A percentile compares a stretch with the other conserved stretches of the same genome.
phyloP scores from a whole-genome alignment of 2,113 vertebrate genomes.

The Psephotus haematonotus region DNA sequence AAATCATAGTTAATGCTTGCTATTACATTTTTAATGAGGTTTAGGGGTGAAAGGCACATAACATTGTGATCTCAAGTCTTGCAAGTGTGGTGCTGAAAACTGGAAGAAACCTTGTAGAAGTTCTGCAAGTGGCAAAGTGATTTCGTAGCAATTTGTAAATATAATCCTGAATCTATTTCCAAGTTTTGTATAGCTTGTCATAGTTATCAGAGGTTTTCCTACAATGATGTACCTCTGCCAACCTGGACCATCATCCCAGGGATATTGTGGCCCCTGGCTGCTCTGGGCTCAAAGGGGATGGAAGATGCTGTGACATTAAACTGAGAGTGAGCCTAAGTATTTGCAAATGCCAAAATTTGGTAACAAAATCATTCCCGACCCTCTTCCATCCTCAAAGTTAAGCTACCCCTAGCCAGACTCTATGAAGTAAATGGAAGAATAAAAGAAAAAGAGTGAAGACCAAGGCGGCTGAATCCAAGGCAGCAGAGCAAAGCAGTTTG shows the following conservation, averaged over 20 bases:
- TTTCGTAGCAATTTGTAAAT: neutral
- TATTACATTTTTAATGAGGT: neutral
- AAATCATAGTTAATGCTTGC: neutral
- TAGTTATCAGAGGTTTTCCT: neutral
- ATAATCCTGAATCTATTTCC: neutral
- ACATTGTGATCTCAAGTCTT: rapidly evolving
- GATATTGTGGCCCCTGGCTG: neutral
- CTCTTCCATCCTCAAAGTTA: neutral
- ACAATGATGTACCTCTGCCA: neutral
- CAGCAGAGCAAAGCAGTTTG: neutral
- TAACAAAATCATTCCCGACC: neutral
- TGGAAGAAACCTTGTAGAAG: neutral
- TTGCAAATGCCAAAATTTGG: neutral
- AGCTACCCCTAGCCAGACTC: neutral
- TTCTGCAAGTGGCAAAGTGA: neutral
- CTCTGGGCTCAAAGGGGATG: rapidly evolving
- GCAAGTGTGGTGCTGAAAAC: neutral
- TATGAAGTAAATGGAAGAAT: neutral
- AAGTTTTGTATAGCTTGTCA: neutral
- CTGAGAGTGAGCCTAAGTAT: neutral
- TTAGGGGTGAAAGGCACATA: neutral
- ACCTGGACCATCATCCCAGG: neutral
- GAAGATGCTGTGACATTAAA: neutral
- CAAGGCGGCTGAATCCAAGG: neutral
- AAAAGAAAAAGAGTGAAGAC: neutral